Base-by-base conservation (phyloP, 1,140 invertebrate species). In the Neuroterus valhalla region DNA sequence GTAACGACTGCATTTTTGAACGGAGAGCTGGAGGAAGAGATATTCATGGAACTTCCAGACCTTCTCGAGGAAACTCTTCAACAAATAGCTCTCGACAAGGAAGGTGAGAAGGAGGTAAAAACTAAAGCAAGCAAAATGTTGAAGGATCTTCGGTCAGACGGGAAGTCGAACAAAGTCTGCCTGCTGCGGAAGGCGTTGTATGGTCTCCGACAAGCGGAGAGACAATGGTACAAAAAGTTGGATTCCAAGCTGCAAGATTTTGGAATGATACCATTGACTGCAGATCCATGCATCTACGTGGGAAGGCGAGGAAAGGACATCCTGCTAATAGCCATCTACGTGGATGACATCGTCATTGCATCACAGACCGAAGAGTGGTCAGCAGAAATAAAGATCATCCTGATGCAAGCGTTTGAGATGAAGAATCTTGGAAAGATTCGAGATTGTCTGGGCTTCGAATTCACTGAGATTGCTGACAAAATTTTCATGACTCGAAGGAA, bases 21-120 rank as follows among this genome's bases (percentile, higher is more conserved):
- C n/a, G n/a, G n/a, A n/a, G n/a, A n/a, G n/a, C n/a, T n/a, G n/a
- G n/a, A n/a, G n/a, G n/a, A n/a, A n/a, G n/a, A n/a, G n/a, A n/a
- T n/a, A n/a, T n/a, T n/a, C n/a, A n/a, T n/a, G n/a, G n/a, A n/a
- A n/a, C n/a, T n/a, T n/a, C n/a, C n/a, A n/a, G n/a, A n/a, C n/a
- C n/a, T n/a, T n/a, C n/a, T n/a, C n/a, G n/a, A n/a, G n/a, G n/a
- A n/a, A n/a, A n/a, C n/a, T n/a, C n/a, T n/a, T n/a, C n/a, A 75
- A 68, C 87, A 5, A 79, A 88, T 81, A 52, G 87, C 87, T n/a
- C 88, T 84, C 79, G 15, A 71, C 23, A 62, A 76, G 52, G 31
- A 10, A 2, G n/a, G 23, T 12, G 68, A 66, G 2, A 68, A 38
- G 44, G 52, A 46, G 19, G 31, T 68, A 12, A 78, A 50, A 1